Evolutionary conservation across 2,113 vertebrate genomes (phyloP).

Genomic region (Alosa alosa): DNA sequence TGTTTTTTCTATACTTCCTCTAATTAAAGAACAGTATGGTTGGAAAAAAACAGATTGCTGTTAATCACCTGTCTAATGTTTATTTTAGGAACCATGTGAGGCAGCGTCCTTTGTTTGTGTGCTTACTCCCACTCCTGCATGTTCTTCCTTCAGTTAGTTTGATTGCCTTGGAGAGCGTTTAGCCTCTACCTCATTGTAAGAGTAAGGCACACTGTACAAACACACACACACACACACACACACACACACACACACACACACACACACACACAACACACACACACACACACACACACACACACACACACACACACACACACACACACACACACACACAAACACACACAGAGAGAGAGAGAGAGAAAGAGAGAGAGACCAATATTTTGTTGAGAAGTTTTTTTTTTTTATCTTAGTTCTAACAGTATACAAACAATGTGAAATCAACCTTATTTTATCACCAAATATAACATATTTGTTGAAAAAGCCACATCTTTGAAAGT

Average conservation of each 20-base stretch:
- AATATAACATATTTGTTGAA: no score
- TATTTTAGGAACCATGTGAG: constrained; percentile 1
- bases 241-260: background rate
- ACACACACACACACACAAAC: background rate
- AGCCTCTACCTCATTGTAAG: background rate
- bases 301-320: background rate
- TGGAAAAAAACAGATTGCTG: constrained; percentile 22
- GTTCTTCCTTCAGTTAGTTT: background rate
- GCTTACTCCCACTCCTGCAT: background rate
- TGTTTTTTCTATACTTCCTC: constrained; percentile 6
- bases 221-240: background rate
- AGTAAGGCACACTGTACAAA: background rate
- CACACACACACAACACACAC: background rate
- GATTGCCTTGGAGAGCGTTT: background rate
- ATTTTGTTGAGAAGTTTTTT: background rate
- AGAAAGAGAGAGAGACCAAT: background rate
- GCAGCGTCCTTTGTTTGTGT: background rate
- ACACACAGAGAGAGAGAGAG: background rate
- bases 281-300: background rate
- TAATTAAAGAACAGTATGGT: background rate
- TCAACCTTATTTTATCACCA: no score
- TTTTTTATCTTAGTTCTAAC: background rate
- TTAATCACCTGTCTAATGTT: constrained; percentile 9
- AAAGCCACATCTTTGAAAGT: no score
- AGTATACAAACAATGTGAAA: background rate